Base-by-base conservation (phyloP, 2,113 vertebrate genomes). In the Pseudopipra pipra region DNA sequence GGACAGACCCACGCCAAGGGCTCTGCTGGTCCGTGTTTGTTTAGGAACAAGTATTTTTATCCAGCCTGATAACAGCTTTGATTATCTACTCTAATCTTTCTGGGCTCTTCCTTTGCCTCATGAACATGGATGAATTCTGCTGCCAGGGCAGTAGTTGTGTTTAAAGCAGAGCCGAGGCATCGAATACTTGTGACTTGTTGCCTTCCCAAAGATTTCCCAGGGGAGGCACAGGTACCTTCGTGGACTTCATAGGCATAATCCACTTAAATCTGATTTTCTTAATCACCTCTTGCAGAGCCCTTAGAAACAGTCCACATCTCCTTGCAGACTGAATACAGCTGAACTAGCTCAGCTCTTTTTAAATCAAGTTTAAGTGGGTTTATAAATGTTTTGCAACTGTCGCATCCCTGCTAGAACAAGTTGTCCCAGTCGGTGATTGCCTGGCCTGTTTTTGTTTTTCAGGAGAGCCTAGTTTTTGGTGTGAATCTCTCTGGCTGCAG, bases 1-100 rank as follows among this genome's bases (percentile, higher is more conserved):
- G 91, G 61, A 58, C 52, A 39, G 56, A 52, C 39, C 47, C 19
- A 14, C 0, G 0, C 59, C 2, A 6, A 81, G 68, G n/a, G 22
- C 59, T 73, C 14, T 0, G 0, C 49, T 44, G 63, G 25, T 68
- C 30, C 15, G 18, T 0, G 0, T 35, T 78, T 44, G 3, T 56
- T 91, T 74, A 58, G 43, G 80, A 87, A 14, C 46, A 39, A 55
- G 11, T 46, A 8, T 61, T 52, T 95, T 87, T 67, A 59, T 89
- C 43, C 85, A 72, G 68, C 66, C 30, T 2, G 1, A 13, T 68
- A 73, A 61, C 35, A 51, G 54, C 52, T 89, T 86, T 85, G 54
- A 52, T 85, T 77, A 61, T 75, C 25, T n/a, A 2, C 67, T 65
- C n/a, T 17, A 5, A 47, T 87, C 44, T 82, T 61, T 61, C 14